phyloP scores from a whole-genome alignment of 2,113 vertebrate species.

The Phrynocephalus versicolor region DNA sequence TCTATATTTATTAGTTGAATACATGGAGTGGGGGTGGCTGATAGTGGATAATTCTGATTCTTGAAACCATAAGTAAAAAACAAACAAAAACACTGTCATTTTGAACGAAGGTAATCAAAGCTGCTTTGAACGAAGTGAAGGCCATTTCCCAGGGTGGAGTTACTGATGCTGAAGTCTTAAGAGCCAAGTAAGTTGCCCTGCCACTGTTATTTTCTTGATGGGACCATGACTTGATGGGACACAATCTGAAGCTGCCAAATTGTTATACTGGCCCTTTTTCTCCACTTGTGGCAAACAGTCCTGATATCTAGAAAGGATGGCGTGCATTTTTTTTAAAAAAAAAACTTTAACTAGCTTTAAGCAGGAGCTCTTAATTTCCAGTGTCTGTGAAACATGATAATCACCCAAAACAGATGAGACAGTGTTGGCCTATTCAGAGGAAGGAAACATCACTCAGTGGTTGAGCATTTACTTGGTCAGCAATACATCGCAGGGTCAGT shows the following conservation, averaged over 20 bases:
- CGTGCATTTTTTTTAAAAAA: not conserved
- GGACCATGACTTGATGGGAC: not conserved
- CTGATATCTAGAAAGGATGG: not conserved
- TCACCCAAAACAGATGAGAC: not conserved
- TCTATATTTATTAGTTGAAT: not conserved
- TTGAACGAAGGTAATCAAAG: slow-evolving; percentile 85
- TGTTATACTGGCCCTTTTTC: not conserved
- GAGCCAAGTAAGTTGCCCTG: slow-evolving; percentile 87
- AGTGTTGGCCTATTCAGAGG: not conserved
- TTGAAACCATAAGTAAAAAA: no score
- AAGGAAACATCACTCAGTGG: not conserved
- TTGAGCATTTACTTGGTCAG: not conserved
- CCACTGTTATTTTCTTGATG: not conserved
- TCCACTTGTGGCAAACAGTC: not conserved
- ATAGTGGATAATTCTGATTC: not conserved
- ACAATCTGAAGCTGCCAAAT: not conserved
- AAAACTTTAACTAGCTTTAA: not conserved
- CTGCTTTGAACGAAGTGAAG: slow-evolving; percentile 86
- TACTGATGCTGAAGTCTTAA: slow-evolving; percentile 80
- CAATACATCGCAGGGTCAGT: not conserved
- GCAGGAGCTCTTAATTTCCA: not conserved
- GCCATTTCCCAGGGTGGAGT: slow-evolving; percentile 84
- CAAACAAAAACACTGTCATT: not conserved
- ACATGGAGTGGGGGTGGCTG: not conserved
- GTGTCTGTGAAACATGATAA: not conserved